Conservation (phyloP, 2,113 vertebrate species). For the Corythornis vintsioides region DNA sequence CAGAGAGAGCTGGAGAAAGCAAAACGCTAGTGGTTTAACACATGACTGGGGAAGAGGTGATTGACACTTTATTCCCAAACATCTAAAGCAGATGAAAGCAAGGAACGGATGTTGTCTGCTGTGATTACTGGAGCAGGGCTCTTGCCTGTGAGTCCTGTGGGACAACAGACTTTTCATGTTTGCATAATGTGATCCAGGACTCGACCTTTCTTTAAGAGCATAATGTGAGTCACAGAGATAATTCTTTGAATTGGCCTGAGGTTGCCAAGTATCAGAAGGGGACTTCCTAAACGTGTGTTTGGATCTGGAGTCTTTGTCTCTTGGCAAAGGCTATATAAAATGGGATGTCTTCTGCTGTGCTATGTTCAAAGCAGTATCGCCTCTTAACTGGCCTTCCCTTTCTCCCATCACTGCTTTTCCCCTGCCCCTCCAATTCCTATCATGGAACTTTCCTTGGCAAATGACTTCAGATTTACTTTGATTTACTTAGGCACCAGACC, state of each 20-base stretch:
- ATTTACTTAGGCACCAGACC: neutral
- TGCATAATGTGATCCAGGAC: neutral
- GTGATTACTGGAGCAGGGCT: neutral
- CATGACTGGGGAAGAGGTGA: neutral
- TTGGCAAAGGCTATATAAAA: constrained; percentile 11
- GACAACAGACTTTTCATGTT: neutral
- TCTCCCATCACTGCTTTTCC: neutral
- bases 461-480: neutral
- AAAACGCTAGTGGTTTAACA: neutral
- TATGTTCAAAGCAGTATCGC: neutral
- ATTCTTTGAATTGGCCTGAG: neutral
- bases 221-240: neutral
- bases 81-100: neutral
- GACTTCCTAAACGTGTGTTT: constrained; percentile 9
- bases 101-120: neutral
- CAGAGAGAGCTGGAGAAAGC: neutral
- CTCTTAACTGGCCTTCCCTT: neutral
- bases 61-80: neutral
- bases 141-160: neutral
- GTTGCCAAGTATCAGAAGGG: neutral
- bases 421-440: neutral
- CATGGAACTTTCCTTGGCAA: neutral
- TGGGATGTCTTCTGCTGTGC: neutral
- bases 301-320: neutral
- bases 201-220: neutral